Percentiles rank a stretch among this genome's conserved stretches.
These are phyloP conservation scores for Procapra przewalskii DNA, from an alignment of 2,113 vertebrate genomes.

Conservation along the genomic window DNA sequence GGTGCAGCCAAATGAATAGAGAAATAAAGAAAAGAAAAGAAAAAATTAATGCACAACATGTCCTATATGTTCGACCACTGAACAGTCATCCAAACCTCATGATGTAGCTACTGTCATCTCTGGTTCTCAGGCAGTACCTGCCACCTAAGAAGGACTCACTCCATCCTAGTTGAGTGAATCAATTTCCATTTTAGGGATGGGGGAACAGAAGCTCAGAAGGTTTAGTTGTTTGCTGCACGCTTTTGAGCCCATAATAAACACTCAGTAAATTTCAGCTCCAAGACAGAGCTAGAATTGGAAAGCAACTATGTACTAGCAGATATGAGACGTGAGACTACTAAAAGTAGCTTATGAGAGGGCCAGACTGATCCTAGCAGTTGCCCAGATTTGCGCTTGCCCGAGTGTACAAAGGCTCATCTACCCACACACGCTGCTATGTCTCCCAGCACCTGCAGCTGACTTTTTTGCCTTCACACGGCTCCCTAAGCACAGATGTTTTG, in stretches of 20 bases:
- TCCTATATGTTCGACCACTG: not conserved
- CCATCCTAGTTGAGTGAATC: not conserved
- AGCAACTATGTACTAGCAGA: not conserved
- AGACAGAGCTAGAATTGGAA: not conserved
- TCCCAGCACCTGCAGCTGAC: not conserved
- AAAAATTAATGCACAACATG: not conserved
- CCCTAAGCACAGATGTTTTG: not conserved
- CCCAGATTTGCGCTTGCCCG: not conserved
- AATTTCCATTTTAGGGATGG: not conserved
- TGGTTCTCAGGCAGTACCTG: not conserved
- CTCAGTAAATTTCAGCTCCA: not conserved
- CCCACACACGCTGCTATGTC: not conserved
- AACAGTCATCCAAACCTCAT: fast-evolving
- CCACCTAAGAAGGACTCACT: not conserved
- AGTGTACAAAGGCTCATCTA: not conserved
- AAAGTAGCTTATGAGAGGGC: not conserved
- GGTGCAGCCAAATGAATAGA: not conserved
- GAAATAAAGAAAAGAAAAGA: not conserved
- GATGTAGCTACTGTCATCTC: not conserved
- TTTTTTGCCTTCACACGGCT: not conserved
- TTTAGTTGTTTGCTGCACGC: not conserved
- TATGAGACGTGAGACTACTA: not conserved
- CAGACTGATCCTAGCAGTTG: not conserved
- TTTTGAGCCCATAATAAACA: not conserved
- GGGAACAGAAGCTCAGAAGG: not conserved